These are phyloP conservation scores for Nothocercus julius DNA, from an alignment of 2,113 vertebrate species.

Conservation along the genomic window DNA sequence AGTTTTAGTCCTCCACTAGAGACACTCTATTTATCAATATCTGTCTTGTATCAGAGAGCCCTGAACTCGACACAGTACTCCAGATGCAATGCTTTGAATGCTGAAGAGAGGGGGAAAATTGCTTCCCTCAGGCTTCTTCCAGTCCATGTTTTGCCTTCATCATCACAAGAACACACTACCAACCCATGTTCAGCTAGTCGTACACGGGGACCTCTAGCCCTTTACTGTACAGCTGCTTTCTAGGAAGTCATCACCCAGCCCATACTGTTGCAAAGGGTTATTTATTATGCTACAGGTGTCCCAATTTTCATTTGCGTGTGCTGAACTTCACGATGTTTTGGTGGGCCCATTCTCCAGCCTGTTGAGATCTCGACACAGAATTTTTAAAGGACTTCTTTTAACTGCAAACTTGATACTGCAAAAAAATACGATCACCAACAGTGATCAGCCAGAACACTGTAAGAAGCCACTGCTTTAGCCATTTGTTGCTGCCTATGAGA, in stretches of 20 bases:
- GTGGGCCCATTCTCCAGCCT: neutral
- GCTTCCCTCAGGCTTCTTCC: neutral
- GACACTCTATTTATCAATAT: neutral
- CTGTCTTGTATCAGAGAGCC: neutral
- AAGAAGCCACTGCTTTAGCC: neutral
- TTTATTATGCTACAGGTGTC: neutral
- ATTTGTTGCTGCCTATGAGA: neutral
- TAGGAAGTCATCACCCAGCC: neutral
- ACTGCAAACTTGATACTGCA: neutral
- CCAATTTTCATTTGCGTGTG: neutral
- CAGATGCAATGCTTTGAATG: neutral
- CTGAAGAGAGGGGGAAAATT: neutral
- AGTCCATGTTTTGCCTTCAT: neutral
- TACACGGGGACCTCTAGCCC: no score
- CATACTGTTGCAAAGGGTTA: neutral
- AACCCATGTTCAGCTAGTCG: neutral
- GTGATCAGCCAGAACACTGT: neutral
- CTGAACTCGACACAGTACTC: neutral
- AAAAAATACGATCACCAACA: neutral
- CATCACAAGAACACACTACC: neutral
- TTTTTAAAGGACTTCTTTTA: neutral
- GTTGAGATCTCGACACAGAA: neutral
- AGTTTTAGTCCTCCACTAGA: neutral
- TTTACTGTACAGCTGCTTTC: neutral
- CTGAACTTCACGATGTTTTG: neutral